These are phyloP conservation scores for Halcyon leucocephala DNA, from an alignment of 2,797 vertebrate species.

Conservation along the genomic window DNA sequence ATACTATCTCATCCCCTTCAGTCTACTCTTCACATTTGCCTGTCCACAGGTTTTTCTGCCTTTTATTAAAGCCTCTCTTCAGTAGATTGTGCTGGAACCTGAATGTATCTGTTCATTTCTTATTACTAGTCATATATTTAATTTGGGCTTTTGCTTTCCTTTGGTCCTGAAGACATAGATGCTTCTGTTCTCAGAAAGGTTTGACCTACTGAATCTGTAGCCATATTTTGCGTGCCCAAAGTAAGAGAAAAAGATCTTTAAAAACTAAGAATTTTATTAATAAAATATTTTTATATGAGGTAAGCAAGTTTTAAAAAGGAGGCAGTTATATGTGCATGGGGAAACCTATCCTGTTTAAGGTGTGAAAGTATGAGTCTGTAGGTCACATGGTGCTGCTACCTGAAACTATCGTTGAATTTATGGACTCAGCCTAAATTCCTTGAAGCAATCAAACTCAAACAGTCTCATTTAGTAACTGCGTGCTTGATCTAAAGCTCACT, in stretches of 20 bases:
- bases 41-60: background rate
- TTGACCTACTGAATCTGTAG: background rate
- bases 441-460: background rate
- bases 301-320: background rate
- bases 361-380: background rate
- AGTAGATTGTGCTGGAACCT: background rate
- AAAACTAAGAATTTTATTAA: background rate
- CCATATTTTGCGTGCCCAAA: background rate
- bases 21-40: background rate
- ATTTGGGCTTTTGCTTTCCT: background rate
- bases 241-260: background rate
- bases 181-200: background rate
- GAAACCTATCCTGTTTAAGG: background rate
- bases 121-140: background rate
- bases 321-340: background rate
- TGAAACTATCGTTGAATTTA: background rate
- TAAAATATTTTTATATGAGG: background rate
- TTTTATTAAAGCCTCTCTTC: background rate
- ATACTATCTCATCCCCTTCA: background rate
- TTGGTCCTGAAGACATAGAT: background rate
- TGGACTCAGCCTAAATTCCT: background rate
- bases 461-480: background rate
- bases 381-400: background rate
- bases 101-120: background rate
- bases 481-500: background rate